Evolutionary conservation across 2,888 invertebrate genomes (phyloP).

Genomic region (Amitus sp.): DNA sequence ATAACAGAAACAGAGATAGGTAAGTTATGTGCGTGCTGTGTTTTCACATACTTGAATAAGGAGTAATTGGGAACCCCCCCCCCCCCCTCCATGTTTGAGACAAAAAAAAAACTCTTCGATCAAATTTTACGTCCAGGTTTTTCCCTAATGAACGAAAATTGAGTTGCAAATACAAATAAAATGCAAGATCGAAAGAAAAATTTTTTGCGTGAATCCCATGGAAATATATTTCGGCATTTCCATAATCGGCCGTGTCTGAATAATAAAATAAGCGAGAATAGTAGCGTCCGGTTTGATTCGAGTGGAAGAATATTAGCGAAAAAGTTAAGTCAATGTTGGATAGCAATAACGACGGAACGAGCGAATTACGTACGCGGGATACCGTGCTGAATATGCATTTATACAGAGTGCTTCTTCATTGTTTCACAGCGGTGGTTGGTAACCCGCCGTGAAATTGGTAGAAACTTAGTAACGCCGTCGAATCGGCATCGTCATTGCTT

Average conservation of each 20-base stretch:
- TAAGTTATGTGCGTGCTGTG: too few species aligned
- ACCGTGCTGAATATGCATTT: conserved; percentile 52
- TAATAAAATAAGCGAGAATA: conserved; percentile 27
- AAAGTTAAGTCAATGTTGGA: conserved; percentile 26
- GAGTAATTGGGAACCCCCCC: too few species aligned
- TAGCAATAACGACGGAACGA: conserved; percentile 38
- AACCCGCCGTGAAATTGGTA: conserved; percentile 64
- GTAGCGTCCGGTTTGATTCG: conserved; percentile 11
- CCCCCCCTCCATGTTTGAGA: too few species aligned
- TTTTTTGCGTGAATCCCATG: background rate
- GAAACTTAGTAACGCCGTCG: conserved; percentile 57
- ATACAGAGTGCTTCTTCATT: conserved; percentile 54
- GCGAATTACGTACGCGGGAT: conserved; percentile 43
- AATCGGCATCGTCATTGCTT: conserved; percentile 57
- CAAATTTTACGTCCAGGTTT: too few species aligned
- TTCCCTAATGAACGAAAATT: too few species aligned
- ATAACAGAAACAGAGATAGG: too few species aligned
- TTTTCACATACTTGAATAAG: too few species aligned
- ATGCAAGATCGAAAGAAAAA: too few species aligned
- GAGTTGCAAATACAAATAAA: too few species aligned
- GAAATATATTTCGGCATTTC: conserved; percentile 16
- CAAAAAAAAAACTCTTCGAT: too few species aligned
- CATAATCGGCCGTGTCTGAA: conserved; percentile 32
- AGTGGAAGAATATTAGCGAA: conserved; percentile 21
- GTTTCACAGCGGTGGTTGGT: conserved; percentile 59